These are phyloP conservation scores for Netelia fuscicornis DNA, from an alignment of 2,888 invertebrate species.

Conservation along the genomic window DNA sequence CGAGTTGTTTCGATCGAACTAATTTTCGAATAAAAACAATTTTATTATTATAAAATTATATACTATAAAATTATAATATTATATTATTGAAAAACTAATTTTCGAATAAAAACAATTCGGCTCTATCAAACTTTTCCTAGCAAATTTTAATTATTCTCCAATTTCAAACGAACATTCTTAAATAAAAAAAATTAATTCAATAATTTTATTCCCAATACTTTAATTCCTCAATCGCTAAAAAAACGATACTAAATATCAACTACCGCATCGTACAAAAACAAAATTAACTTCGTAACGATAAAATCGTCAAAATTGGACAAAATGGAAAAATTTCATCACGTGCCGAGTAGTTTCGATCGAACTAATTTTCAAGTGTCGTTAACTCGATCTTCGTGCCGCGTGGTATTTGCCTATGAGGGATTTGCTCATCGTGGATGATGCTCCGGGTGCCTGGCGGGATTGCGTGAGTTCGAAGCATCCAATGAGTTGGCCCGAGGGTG, in stretches of 20 bases:
- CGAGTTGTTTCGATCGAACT: no score
- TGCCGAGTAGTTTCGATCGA: constrained; percentile 4
- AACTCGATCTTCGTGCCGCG: neutral
- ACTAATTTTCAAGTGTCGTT: constrained; percentile 29
- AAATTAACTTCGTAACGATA: neutral
- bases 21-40: no score
- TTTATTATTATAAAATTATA: no score
- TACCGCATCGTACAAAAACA: no score
- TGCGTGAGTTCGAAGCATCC: constrained; percentile 62
- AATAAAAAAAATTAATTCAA: neutral
- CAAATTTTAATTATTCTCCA: neutral
- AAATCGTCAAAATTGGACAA: neutral
- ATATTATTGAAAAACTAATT: no score
- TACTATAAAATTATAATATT: no score
- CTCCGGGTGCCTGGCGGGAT: constrained; percentile 13
- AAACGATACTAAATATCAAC: no score
- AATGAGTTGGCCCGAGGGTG: constrained; percentile 1
- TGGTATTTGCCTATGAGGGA: constrained; percentile 18
- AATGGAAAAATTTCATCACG: neutral
- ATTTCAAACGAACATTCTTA: neutral
- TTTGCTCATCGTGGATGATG: constrained; percentile 20
- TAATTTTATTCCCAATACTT: neutral
- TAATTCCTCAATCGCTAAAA: no score
- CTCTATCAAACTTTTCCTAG: neutral
- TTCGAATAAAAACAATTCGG: no score